These are phyloP conservation scores for Anguilla pacifica DNA, from an alignment of 2,797 vertebrate genomes.

Conservation along the genomic window DNA sequence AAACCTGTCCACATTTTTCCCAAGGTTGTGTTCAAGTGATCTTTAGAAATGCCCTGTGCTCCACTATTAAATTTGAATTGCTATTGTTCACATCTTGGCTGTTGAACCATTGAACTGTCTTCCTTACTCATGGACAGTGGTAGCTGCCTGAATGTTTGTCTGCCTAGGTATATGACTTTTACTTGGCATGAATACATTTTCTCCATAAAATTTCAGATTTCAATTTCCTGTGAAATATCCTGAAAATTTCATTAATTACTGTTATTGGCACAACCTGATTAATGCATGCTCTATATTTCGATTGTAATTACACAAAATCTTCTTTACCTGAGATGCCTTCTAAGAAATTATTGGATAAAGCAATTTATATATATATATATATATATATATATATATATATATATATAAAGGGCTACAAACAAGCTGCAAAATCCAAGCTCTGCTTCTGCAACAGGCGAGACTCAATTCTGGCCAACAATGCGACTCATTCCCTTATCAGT, in stretches of 20 bases:
- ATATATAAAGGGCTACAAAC: too few species aligned
- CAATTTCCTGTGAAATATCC: slow-evolving; percentile 15
- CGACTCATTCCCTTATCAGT: too few species aligned
- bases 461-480: too few species aligned
- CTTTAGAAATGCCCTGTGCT: slow-evolving; percentile 32
- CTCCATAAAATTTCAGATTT: not conserved
- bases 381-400: too few species aligned
- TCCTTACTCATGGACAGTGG: slow-evolving; percentile 11
- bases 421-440: too few species aligned
- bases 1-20: not conserved
- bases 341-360: not conserved
- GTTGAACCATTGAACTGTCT: slow-evolving; percentile 18
- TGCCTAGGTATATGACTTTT: not conserved
- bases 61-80: slow-evolving; percentile 7
- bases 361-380: too few species aligned
- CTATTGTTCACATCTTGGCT: slow-evolving; percentile 11
- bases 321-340: not conserved
- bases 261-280: not conserved
- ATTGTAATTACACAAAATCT: not conserved
- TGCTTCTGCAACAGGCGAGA: too few species aligned
- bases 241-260: not conserved
- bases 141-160: not conserved
- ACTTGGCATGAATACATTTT: not conserved
- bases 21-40: slow-evolving; percentile 34
- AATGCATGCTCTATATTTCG: not conserved